phyloP scores from a whole-genome alignment of 2,797 vertebrate species.

The Sebastes reedi region DNA sequence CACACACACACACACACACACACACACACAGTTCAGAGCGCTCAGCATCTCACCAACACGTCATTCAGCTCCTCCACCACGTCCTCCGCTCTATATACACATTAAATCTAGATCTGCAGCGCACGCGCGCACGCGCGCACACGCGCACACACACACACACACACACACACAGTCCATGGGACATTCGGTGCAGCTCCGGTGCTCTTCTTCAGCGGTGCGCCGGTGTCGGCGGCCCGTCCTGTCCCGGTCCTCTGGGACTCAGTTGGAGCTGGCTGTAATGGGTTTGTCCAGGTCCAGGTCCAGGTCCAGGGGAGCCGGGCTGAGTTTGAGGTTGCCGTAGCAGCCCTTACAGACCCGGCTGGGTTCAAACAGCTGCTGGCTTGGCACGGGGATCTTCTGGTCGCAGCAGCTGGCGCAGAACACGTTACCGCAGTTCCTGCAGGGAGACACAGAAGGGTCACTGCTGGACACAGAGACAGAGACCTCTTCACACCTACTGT shows the following conservation, averaged over 20 bases:
- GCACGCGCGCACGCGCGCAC: conserved; percentile 3
- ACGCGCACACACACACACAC: neutral
- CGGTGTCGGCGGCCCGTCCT: conserved; percentile 14
- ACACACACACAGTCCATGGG: conserved; percentile 51
- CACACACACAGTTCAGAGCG: conserved; percentile 27
- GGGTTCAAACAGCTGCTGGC: conserved; percentile 97
- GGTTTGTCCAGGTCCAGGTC: conserved; percentile 92
- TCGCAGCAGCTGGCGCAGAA: conserved; percentile 98
- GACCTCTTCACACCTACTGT: neutral
- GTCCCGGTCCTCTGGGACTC: conserved; percentile 48
- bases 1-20: neutral
- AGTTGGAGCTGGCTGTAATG: conserved; percentile 94
- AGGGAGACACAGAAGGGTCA: conserved; percentile 34
- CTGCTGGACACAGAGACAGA: neutral
- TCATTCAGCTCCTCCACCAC: conserved; percentile 25
- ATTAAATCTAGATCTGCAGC: conserved; percentile 37
- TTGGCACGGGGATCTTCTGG: conserved; percentile 99
- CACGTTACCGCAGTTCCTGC: conserved; percentile 97
- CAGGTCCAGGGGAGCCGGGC: conserved; percentile 80
- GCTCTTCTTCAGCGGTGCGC: conserved; percentile 44
- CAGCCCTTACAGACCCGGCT: conserved; percentile 94
- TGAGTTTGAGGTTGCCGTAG: conserved; percentile 89
- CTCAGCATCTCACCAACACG: conserved; percentile 37
- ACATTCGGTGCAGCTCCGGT: conserved; percentile 62
- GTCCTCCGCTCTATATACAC: conserved; percentile 44